Evolutionary conservation across 2,797 vertebrate genomes (phyloP), one percentile per base, ranked within the genome.

Genomic region (Sarcophilus harrisii): DNA sequence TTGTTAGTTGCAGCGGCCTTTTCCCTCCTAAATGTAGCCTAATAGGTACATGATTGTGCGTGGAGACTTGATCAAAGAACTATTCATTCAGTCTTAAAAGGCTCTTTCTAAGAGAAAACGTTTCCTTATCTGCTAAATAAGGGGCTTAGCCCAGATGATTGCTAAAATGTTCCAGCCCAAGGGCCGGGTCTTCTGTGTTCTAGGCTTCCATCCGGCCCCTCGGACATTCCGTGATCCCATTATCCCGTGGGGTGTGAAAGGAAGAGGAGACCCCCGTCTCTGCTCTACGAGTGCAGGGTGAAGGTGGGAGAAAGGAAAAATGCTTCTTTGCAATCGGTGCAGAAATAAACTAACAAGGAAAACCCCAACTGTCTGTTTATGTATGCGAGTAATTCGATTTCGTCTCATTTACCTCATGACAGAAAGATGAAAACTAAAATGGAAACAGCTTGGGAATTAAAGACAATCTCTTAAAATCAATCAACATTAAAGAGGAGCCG

Each of bases 341-440:
- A 94, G 95, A 98, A 97, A 98, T 97, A 97, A 98, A 98, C 94
- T 96, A 87, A 49, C 97, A 98, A 96, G 96, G 97, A 97, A 98
- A 98, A 98, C 97, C 96, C 97, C 97, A 98, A 96, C 97, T 95
- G 96, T 96, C 96, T 98, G 98, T 98, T 98, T 98, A 98, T 97
- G 96, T 97, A 98, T 96, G 81, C 97, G 96, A 14, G 94, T 98
- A 98, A 98, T 98, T 98, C 97, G 98, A 98, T 98, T 98, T 98
- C 93, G 95, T 98, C 97, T 98, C 97, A 97, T 98, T 98, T 98
- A 97, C 97, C 97, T 98, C 98, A 98, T 97, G 97, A 98, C 97
- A 98, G 97, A 98, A 98, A 98, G 98, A 98, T 98, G 98, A 98
- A 98, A 98, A 98, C 98, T 97, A 98, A 98, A 98, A 98, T 98